Base-by-base conservation (phyloP, 2,113 vertebrate genomes). In the Philantomba maxwellii region DNA sequence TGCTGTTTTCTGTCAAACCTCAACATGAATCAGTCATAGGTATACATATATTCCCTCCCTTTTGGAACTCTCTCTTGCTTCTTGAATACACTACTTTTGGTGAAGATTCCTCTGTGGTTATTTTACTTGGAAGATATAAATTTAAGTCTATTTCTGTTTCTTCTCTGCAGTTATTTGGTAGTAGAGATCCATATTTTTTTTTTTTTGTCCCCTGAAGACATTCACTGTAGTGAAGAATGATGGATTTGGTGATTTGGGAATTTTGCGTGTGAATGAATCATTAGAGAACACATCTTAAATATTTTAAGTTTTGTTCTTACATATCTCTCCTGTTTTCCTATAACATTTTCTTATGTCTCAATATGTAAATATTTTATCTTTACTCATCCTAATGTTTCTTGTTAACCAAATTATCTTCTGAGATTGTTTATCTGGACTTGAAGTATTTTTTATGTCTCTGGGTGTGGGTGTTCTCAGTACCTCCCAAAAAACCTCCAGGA, bases 401-500 rank as follows among this genome's bases (percentile, higher is more conserved):
- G 92, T 95, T 97, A 96, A 92, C 45, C 77, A 96, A 15, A 92
- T 97, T 95, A 85, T 94, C 89, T 95, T 53, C 28, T 66, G 81
- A 96, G 83, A 94, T 39, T 98, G 92, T 98, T 98, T 97, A 94
- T 90, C 9, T 97, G 93, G 75, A 82, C 92, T 92, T 53, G 57
- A 95, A 93, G 19, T 85, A 49, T 95, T 96, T 95, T 92, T 95
- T 95, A 45, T 94, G 94, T 97, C 39, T 98, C 30, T 92, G 92
- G 94, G 66, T 97, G 96, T 97, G 96, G 96, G 90, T 88, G 96
- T 97, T 96, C 92, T 90, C 57, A 96, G 90, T 95, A 96, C 92
- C 93, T 97, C 90, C 94, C 90, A 95, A 94, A 96, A 97, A 91
- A 77, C 77, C 94, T 95, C 75, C 85, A 93, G 95, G 97, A 97